Conservation (phyloP, 2,113 vertebrate species). For the Cyphomyrus plagiostoma region DNA sequence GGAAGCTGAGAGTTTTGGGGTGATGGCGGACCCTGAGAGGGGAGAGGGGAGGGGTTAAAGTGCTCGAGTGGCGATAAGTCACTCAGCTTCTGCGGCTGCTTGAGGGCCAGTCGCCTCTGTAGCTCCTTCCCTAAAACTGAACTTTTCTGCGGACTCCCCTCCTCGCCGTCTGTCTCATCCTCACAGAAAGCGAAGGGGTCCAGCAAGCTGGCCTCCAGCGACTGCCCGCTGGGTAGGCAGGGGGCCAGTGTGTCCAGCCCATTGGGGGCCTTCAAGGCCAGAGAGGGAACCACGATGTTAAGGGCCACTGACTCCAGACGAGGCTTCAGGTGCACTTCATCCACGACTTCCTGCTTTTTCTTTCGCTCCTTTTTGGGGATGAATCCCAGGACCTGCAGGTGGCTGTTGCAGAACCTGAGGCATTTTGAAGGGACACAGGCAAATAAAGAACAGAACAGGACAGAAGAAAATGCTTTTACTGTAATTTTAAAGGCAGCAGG, state of each 20-base stretch:
- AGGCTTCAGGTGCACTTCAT: constrained; percentile 82
- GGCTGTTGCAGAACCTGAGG: constrained; percentile 98
- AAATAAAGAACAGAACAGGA: background rate
- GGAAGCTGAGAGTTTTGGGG: constrained; percentile 49
- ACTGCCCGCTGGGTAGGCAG: constrained; percentile 75
- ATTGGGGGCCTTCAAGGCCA: constrained; percentile 89
- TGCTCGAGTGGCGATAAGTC: constrained; percentile 84
- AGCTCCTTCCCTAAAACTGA: constrained; percentile 80
- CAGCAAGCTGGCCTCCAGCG: constrained; percentile 84
- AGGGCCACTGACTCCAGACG: constrained; percentile 90
- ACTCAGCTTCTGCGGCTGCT: constrained; percentile 72
- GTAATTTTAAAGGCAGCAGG: background rate
- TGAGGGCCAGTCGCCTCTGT: constrained; percentile 82
- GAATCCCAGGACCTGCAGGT: constrained; percentile 97
- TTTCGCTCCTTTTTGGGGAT: constrained; percentile 99
- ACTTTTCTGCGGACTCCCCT: constrained; percentile 78
- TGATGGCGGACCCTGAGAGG: constrained; percentile 53
- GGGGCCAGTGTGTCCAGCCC: constrained; percentile 87
- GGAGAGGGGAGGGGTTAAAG: constrained; percentile 81
- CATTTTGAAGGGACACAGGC: background rate
- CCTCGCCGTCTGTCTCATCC: constrained; percentile 70
- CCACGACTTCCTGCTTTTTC: constrained; percentile 93
- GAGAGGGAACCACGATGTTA: constrained; percentile 86
- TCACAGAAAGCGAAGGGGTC: constrained; percentile 97
- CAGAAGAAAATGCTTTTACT: background rate